Base-by-base conservation (phyloP, 2,888 invertebrate species). In the Catocala fraxini region DNA sequence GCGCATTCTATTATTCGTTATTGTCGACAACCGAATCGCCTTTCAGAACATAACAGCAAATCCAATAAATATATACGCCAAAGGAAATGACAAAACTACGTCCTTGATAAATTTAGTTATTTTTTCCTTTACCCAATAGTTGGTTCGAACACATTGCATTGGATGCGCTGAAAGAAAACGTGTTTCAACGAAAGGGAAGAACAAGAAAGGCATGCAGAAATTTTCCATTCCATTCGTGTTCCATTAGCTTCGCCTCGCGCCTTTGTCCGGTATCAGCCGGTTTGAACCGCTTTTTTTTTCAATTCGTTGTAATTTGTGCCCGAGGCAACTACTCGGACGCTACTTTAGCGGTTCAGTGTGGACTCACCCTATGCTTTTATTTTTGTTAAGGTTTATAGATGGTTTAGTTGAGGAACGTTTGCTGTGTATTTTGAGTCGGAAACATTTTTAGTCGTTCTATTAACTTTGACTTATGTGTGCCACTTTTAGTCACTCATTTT, bases 151-250 rank as follows among this genome's bases (percentile, higher is more conserved):
- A 71, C 77, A 76, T 70, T 63, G 61, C 48, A 63, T 70, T 49
- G 57, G 66, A 75, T 77, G 69, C 77, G 68, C 71, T 77, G 68
- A 72, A 77, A 77, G 70, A 77, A 79, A 81, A 79, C 65, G 75
- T 73, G 76, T 79, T 81, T 63, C 65, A 75, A 59, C 63, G 55
- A 65, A 71, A 64, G 58, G 74, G 74, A 79, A 80, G 75, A 79
- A 80, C 75, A 80, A 81, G 79, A 81, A 81, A 81, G 76, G 72
- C 73, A 81, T 83, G 81, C 80, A 77, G 80, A 80, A 80, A 79
- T 79, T 74, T 80, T 74, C 71, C 79, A 81, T 83, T 84, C 82
- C 75, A 80, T 83, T 82, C 81, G 81, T 74, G 82, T 83, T 85
- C 86, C 79, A 83, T 85, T 87, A 85, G 83, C 76, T 62, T 72